These are phyloP conservation scores for Calliopum simillimum DNA, from an alignment of 2,888 invertebrate species.

Conservation along the genomic window DNA sequence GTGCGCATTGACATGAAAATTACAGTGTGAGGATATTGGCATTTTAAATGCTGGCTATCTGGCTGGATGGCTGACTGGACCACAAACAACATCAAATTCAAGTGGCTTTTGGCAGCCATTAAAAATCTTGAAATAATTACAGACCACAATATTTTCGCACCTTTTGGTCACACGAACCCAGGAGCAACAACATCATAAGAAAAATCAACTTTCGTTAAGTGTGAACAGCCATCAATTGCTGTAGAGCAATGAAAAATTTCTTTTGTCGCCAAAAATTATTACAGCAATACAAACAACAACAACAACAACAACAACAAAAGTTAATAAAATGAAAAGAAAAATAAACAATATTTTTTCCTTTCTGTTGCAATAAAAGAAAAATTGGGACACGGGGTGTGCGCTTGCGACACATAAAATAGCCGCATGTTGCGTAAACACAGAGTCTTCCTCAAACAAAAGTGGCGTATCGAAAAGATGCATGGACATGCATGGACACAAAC, in stretches of 20 bases:
- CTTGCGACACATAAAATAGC: background rate
- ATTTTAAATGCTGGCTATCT: too few relatives aligned
- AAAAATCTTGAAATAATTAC: constrained; percentile 27
- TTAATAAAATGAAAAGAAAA: background rate
- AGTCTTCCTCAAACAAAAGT: background rate
- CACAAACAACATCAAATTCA: background rate
- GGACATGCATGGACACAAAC: background rate
- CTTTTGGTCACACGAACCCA: background rate
- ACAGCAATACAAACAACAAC: background rate
- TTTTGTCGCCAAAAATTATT: background rate
- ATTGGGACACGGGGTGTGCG: background rate
- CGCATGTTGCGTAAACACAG: constrained; percentile 14
- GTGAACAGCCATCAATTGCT: constrained; percentile 48
- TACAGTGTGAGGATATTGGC: too few relatives aligned
- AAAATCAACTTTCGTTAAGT: constrained; percentile 60
- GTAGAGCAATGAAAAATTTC: background rate
- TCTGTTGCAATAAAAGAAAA: background rate
- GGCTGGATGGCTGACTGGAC: too few relatives aligned
- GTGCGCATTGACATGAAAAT: too few relatives aligned
- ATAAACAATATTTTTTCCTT: too few relatives aligned
- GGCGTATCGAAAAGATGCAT: background rate
- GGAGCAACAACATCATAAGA: too few relatives aligned
- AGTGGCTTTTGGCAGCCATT: constrained; percentile 35
- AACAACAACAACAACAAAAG: background rate
- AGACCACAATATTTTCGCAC: constrained; percentile 4